phyloP scores from a whole-genome alignment of 2,113 vertebrate species.

The Bothrops jararaca region DNA sequence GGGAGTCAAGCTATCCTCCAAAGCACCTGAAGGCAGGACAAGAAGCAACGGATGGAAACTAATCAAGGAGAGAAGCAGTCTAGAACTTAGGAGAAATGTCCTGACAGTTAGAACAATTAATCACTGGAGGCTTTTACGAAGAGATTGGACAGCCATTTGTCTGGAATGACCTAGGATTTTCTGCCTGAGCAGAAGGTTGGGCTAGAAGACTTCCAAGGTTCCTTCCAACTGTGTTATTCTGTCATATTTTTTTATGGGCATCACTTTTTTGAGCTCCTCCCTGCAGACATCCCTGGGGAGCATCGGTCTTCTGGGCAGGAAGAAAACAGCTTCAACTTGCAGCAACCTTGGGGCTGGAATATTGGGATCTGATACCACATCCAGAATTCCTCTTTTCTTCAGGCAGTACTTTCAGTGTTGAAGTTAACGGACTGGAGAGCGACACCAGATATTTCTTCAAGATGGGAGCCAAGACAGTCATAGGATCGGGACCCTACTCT shows the following conservation, averaged over 20 bases:
- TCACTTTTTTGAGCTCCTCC: background rate
- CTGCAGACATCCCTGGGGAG: background rate
- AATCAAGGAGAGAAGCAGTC: background rate
- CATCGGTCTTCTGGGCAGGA: background rate
- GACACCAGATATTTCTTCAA: conserved; percentile 92
- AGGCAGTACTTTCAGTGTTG: conserved; percentile 88
- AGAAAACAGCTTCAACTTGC: background rate
- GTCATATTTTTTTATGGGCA: background rate
- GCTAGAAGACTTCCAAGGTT: background rate
- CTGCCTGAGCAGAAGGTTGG: background rate
- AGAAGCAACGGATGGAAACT: background rate
- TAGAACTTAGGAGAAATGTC: background rate
- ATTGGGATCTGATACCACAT: background rate
- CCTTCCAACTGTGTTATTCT: background rate
- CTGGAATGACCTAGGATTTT: background rate
- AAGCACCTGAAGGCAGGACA: background rate
- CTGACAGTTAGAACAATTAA: background rate
- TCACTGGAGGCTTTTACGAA: background rate
- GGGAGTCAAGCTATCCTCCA: background rate
- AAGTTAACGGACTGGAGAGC: conserved; percentile 83
- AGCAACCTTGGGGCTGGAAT: background rate
- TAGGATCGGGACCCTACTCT: conserved; percentile 90
- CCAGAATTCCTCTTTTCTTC: conserved; percentile 18
- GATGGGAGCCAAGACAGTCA: conserved; percentile 86
- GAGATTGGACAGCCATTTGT: background rate